Conservation (phyloP, 2,888 invertebrate species). For the Epinotia bilunana region DNA sequence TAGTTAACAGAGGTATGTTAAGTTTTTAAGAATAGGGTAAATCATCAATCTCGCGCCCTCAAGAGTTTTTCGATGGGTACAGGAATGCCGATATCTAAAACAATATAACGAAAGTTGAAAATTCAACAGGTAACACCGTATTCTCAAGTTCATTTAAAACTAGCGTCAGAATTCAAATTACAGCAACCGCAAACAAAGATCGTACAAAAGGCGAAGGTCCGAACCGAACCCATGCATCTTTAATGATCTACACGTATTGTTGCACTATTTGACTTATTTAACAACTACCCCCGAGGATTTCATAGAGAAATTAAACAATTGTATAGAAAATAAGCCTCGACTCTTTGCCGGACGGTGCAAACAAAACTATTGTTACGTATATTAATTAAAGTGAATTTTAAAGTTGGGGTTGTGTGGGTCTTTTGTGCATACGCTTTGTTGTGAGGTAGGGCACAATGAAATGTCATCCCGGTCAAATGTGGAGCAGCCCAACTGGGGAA, state of each 20-base stretch:
- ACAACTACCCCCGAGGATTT: conserved; percentile 69
- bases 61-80: neutral
- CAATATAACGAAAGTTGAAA: neutral
- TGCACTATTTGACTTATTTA: conserved; percentile 75
- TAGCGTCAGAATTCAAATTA: conserved; percentile 47
- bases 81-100: neutral
- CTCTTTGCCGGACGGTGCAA: conserved; percentile 71
- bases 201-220: conserved; percentile 73
- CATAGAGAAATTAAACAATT: conserved; percentile 71
- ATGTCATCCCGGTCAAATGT: no score
- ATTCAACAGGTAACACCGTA: conserved; percentile 27
- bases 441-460: no score
- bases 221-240: conserved; percentile 72
- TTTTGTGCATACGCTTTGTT: conserved; percentile 32
- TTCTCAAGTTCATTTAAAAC: conserved; percentile 32
- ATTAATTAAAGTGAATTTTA: conserved; percentile 74
- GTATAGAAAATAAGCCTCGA: conserved; percentile 71
- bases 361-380: conserved; percentile 72
- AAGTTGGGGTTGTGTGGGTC: conserved; percentile 56
- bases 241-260: conserved; percentile 78
- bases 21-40: no score
- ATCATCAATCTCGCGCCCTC: no score
- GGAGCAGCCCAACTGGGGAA: no score
- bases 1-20: no score
- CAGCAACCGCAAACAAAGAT: conserved; percentile 60